Base-by-base conservation (phyloP, 1,140 invertebrate genomes). In the Caenorhabditis remanei region DNA sequence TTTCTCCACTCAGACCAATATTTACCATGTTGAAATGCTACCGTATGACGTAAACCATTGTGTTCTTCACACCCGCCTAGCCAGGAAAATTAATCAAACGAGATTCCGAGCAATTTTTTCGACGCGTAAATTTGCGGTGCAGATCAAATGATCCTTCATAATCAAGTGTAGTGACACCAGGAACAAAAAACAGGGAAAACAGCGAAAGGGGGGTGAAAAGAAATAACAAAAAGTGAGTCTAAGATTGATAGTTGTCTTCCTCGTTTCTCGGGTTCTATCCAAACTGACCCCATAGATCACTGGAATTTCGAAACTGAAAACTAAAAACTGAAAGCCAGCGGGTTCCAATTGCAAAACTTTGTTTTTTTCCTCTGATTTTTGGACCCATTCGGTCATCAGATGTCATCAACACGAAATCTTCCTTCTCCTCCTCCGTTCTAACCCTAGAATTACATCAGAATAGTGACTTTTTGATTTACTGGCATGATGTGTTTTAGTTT, bases 1-100 rank as follows among this genome's bases (percentile, higher is more conserved):
- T 21, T 46, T 50, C 50, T 16, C 50, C 13, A 53, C 50, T 32
- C 32, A 32, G 65, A 43, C 71, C 46, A 79, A 79, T 79, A 50
- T 79, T 79, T 79, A 79, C 71, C 46, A 79, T 79, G 71, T 79
- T 79, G 71, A 79, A 79, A 79, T 79, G 71, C 71, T 79, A 79
- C 71, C 71, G 71, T 50, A 79, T 79, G 71, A 79, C 71, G 71
- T 79, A 79, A 79, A 79, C 46, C 71, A 79, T 79, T 79, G 71
- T 79, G 71, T 79, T 79, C 71, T 79, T 79, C 71, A 50, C 71
- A 50, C 71, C 71, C 71, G 71, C n/a, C 71, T 79, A 24, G 46
- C 71, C 21, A 7, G n/a, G 46, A 79, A 79, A 79, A 50, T 79
- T 79, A 50, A 79, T 79, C 71, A 79, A 79, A 79, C 71, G 71